Base-by-base conservation (phyloP, 2,797 vertebrate species). In the Decapterus maruadsi region DNA sequence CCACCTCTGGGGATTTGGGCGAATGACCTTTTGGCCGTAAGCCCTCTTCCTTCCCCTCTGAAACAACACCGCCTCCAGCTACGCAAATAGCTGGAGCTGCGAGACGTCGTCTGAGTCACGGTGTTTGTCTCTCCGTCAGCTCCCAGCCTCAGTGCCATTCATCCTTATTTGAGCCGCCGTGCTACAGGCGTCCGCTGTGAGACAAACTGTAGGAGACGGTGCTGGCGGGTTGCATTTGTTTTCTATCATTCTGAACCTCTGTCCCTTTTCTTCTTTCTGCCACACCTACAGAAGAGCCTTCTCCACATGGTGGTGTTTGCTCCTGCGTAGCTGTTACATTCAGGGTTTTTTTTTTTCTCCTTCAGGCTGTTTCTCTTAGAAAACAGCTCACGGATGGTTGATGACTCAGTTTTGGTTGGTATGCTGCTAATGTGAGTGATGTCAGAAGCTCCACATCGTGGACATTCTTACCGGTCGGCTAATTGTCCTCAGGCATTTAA, bases 41-140 rank as follows among this genome's bases (percentile, higher is more conserved):
- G 20, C 14, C 56, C 2, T 5, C 22, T 75, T 77, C 26, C 66
- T 72, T 77, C 40, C 17, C 31, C 40, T 75, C 22, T 53, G 48
- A 76, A 72, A 20, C 14, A 36, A 29, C 4, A 57, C 20, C n/a
- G 77, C 64, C 26, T 68, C 31, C 57, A 75, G 66, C 60, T 68
- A 26, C 55, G 50, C 50, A 50, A 66, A 83, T 72, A 80, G 67
- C 50, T 69, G 0, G 11, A 59, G 58, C 67, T 17, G 22, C 1
- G 4, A 72, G 68, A 71, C 55, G 4, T 17, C 0, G 29, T 75
- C 78, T 90, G 87, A 91, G 76, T 92, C 87, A 88, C 57, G 54
- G n/a, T 85, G n/a, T 77, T 75, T 70, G 75, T 45, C 67, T 72
- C 68, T 20, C 59, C 54, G 60, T 61, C 70, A 43, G 38, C 48